Evolutionary conservation across 2,113 vertebrate species (phyloP), one percentile per base, ranked within the genome.

Genomic region (Charadrius vociferus): DNA sequence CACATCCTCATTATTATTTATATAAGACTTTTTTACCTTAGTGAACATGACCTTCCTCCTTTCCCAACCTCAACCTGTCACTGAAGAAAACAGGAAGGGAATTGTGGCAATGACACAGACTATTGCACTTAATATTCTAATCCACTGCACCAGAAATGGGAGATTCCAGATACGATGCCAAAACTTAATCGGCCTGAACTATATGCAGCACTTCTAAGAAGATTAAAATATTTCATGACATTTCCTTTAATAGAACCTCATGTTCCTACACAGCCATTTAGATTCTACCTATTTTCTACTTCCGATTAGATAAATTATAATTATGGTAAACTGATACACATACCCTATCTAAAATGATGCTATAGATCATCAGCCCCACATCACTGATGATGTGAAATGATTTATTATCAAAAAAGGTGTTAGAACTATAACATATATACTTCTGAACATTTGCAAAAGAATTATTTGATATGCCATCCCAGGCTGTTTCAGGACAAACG

Each of bases 141-240:
- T 79, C 47, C 39, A 63, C 47, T 84, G 56, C 26, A 94, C 23
- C 43, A 91, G 61, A 81, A 89, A 86, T 8, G 43, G 56, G 16
- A 79, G 65, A 89, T 93, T 78, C 52, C 77, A 87, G 61, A 50
- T 37, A 74, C 0, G 0, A 84, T 26, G 73, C 65, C 96, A 93
- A 93, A 94, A 93, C 19, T 50, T 87, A 81, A 79, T 66, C 55
- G 56, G 21, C n/a, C 55, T 47, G 14, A 91, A 88, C 32, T 50
- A 92, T 34, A 91, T 24, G 59, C 59, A 91, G 55, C 26, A 71
- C 32, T 78, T 84, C 55, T 75, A 91, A 89, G 80, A 88, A 86
- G 73, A 94, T 77, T 86, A 91, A 95, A 93, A 72, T 93, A 91
- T 85, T 94, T 93, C 21, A n/a, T 4, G 1, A 81, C 34, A 21